Base-by-base conservation (phyloP, 2,888 invertebrate genomes). In the Parascotia fuliginaria region DNA sequence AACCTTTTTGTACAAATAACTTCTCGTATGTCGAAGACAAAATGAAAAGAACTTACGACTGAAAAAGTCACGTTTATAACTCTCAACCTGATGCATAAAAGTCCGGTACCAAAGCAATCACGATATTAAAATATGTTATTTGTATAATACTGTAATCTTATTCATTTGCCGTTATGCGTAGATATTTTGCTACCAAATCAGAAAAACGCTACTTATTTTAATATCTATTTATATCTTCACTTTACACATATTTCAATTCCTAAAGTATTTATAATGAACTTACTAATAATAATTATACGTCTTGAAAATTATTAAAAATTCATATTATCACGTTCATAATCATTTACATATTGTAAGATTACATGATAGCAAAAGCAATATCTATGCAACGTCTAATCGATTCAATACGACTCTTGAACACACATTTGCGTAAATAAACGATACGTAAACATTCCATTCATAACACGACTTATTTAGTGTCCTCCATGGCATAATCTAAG, bases 361-460 rank as follows among this genome's bases (percentile, higher is more conserved):
- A 63, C 62, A 73, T 64, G 60, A 68, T 71, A 74, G 78, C 73
- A 60, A 65, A 41, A 62, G 62, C 65, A 61, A 64, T 62, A 62
- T 67, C 52, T 75, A 73, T 71, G 74, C 75, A 70, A 65, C 51
- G 52, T 43, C 62, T 75, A 75, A 76, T 77, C 68, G 72, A 77
- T 74, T 77, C 71, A 55, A 64, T 66, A 65, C 61, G 55, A 60
- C 65, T 65, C 69, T 65, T 65, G 65, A 59, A 70, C 65, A 67
- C 67, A 52, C 66, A 76, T 81, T 82, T 80, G 73, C 78, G 69
- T 79, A 79, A 81, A 79, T 73, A 79, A 70, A 59, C 78, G 64
- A 77, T 75, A 75, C 67, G 65, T 76, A 79, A 58, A 67, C 75
- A 77, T 76, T 75, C 75, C 71, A 73, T 75, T 74, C 77, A 75